Evolutionary conservation across 2,888 invertebrate species (phyloP).

Genomic region (Salticus scenicus): DNA sequence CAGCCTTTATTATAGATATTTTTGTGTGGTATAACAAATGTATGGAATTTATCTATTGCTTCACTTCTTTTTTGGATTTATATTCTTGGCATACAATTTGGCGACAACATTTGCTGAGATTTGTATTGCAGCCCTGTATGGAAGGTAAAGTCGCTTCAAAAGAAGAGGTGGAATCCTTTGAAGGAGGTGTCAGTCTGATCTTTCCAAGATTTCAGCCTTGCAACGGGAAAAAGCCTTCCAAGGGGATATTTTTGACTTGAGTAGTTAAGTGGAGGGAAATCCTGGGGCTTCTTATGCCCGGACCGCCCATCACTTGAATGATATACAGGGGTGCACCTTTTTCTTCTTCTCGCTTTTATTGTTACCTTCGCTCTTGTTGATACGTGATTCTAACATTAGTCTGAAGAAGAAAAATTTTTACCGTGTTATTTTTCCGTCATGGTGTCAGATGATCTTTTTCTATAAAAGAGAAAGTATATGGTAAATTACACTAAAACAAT

Average conservation of each 20-base stretch:
- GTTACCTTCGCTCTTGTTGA: not conserved
- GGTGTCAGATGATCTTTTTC: too few species aligned
- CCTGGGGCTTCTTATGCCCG: slow-evolving; percentile 49
- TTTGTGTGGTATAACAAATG: too few species aligned
- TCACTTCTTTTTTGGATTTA: too few species aligned
- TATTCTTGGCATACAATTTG: slow-evolving; percentile 28
- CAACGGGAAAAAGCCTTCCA: slow-evolving; percentile 26
- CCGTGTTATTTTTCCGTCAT: too few species aligned
- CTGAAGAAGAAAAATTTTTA: too few species aligned
- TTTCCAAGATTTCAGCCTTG: slow-evolving; percentile 59
- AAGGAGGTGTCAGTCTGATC: slow-evolving; percentile 65
- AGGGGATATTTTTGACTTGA: slow-evolving; percentile 66
- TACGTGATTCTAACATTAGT: too few species aligned
- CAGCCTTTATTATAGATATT: too few species aligned
- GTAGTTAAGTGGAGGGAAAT: slow-evolving; percentile 69
- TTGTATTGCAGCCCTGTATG: slow-evolving; percentile 43
- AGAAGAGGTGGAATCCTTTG: slow-evolving; percentile 47
- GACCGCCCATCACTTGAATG: slow-evolving; percentile 7
- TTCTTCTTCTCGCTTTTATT: slow-evolving; percentile 25
- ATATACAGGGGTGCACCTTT: slow-evolving; percentile 14
- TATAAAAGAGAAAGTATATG: too few species aligned
- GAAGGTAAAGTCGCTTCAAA: slow-evolving; percentile 57
- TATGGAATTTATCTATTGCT: too few species aligned
- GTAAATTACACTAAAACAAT: too few species aligned
- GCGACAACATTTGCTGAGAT: slow-evolving; percentile 2